These are phyloP conservation scores for Bucco capensis DNA, from an alignment of 2,113 vertebrate species.

Conservation along the genomic window DNA sequence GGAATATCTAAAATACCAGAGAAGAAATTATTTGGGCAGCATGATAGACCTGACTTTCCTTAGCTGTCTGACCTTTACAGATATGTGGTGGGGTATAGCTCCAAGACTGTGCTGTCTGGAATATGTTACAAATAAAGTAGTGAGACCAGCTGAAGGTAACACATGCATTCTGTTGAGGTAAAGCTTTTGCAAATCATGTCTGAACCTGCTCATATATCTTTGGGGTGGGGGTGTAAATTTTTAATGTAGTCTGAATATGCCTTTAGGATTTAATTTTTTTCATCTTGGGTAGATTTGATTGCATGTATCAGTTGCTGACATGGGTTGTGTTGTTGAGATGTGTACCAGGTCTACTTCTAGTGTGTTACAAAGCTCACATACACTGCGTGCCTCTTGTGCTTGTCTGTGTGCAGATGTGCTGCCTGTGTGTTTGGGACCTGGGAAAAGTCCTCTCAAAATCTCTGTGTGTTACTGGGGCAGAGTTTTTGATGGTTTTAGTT, in stretches of 20 bases:
- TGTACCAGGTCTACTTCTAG: not conserved
- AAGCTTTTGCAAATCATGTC: not conserved
- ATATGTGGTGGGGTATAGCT: not conserved
- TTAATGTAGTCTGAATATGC: not conserved
- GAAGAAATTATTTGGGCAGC: not conserved
- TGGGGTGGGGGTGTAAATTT: not conserved
- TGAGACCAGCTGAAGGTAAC: not conserved
- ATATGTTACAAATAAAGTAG: not conserved
- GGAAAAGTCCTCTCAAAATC: not conserved
- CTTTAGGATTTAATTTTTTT: not conserved
- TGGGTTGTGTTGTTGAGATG: not conserved
- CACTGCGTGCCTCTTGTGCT: not conserved
- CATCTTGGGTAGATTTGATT: not conserved
- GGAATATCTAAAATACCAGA: not conserved
- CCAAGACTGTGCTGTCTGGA: not conserved
- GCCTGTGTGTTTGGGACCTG: not conserved
- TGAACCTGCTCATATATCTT: not conserved
- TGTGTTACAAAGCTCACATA: not conserved
- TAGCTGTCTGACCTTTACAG: not conserved
- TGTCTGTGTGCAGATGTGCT: not conserved
- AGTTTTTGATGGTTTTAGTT: not conserved
- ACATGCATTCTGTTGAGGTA: not conserved
- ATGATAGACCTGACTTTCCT: not conserved
- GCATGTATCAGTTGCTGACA: not conserved
- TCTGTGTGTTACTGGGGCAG: not conserved